These are phyloP conservation scores for Leuciscus waleckii DNA, from an alignment of 2,797 vertebrate genomes.

Conservation along the genomic window DNA sequence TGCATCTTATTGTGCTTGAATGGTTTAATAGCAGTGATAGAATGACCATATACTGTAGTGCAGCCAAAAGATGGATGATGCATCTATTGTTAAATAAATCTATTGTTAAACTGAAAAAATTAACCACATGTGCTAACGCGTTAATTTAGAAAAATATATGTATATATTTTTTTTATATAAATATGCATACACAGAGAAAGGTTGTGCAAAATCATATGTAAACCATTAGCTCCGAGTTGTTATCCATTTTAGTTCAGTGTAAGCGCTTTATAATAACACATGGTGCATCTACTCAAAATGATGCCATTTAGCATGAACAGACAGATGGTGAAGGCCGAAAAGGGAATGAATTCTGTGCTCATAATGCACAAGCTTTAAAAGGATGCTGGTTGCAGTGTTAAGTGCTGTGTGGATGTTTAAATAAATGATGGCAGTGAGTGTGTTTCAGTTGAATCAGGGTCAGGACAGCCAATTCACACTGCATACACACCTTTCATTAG, in stretches of 20 bases:
- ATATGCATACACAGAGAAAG: neutral
- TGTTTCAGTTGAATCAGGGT: constrained; percentile 47
- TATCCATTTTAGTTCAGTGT: neutral
- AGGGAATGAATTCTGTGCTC: constrained; percentile 25
- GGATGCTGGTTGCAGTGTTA: constrained; percentile 16
- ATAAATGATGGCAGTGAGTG: constrained; percentile 54
- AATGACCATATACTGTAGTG: too few relatives aligned
- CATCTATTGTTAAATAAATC: too few relatives aligned
- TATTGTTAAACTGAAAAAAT: too few relatives aligned
- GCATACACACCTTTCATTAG: constrained; percentile 39
- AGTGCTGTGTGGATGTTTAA: constrained; percentile 52
- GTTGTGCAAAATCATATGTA: neutral
- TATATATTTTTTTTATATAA: too few relatives aligned
- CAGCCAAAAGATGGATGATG: too few relatives aligned
- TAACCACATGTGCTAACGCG: too few relatives aligned
- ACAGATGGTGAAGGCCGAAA: constrained; percentile 19
- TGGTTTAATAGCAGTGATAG: too few relatives aligned
- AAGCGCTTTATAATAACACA: constrained; percentile 17
- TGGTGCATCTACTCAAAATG: neutral
- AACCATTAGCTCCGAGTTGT: neutral
- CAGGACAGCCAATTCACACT: constrained; percentile 5
- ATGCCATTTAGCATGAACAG: constrained; percentile 24
- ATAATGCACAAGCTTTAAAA: constrained; percentile 42
- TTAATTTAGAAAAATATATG: too few relatives aligned
- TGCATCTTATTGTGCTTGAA: too few relatives aligned